Conservation (phyloP, 2,888 invertebrate genomes). For the Cordilura impudica region DNA sequence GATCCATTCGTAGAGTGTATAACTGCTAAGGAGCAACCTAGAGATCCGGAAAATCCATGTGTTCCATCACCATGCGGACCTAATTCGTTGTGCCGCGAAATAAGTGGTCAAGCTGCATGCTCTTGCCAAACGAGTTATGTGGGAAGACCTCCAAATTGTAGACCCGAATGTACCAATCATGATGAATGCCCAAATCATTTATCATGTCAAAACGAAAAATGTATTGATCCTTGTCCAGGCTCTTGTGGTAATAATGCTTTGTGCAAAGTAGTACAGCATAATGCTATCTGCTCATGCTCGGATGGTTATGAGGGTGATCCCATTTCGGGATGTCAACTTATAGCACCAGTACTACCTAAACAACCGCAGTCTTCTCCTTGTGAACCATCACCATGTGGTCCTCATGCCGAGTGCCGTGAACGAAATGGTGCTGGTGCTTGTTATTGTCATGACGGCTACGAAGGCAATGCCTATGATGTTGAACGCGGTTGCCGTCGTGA, state of each 20-base stretch:
- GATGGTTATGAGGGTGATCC: conserved; percentile 91
- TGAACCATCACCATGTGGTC: conserved; percentile 90
- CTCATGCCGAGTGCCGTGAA: conserved; percentile 90
- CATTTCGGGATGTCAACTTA: conserved; percentile 79
- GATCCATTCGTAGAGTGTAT: conserved; percentile 82
- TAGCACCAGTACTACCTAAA: conserved; percentile 80
- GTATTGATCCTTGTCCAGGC: conserved; percentile 90
- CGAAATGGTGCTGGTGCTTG: conserved; percentile 92
- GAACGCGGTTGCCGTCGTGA: conserved; percentile 84
- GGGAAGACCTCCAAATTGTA: conserved; percentile 91
- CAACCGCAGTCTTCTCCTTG: conserved; percentile 86
- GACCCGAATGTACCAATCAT: conserved; percentile 89
- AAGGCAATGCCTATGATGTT: conserved; percentile 89
- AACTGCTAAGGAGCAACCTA: conserved; percentile 77
- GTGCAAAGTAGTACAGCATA: conserved; percentile 91
- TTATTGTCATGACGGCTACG: conserved; percentile 86
- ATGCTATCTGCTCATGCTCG: conserved; percentile 88
- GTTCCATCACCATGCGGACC: conserved; percentile 90
- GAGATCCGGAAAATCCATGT: conserved; percentile 83
- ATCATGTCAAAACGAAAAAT: conserved; percentile 89
- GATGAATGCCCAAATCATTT: conserved; percentile 90
- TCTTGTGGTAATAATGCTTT: conserved; percentile 88
- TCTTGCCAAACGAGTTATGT: conserved; percentile 89
- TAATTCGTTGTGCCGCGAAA: conserved; percentile 88
- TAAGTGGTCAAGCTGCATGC: conserved; percentile 90